Evolutionary conservation across 2,797 vertebrate genomes (phyloP).

Genomic region (Falco rusticolus): DNA sequence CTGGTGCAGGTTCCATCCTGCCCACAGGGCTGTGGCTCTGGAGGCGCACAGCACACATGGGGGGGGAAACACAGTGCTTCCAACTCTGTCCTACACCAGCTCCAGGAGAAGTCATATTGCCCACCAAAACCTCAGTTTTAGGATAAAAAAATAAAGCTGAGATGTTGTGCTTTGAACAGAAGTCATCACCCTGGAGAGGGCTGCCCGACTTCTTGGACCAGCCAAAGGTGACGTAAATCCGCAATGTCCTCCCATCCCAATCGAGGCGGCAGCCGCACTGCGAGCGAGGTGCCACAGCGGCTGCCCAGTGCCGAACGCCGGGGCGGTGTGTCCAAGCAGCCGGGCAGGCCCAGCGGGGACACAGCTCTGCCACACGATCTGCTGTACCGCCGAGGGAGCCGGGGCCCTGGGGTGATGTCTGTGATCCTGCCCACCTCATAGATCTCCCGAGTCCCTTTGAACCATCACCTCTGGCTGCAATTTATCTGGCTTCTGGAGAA

Average conservation of each 20-base stretch:
- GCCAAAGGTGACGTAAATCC: not conserved
- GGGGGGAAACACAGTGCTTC: not conserved
- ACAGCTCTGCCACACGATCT: not conserved
- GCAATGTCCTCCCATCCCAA: too few species aligned
- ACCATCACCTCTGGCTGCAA: not conserved
- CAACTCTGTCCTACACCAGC: not conserved
- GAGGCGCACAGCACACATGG: fast-evolving
- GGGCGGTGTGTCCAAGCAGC: fast-evolving
- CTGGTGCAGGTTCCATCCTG: not conserved
- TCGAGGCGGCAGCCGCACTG: too few species aligned
- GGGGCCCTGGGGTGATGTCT: not conserved
- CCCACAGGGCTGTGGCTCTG: fast-evolving
- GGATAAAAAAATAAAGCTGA: not conserved
- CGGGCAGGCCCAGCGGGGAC: not conserved
- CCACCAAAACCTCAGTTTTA: not conserved
- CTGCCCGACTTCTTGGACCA: not conserved
- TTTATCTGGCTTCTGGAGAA: not conserved
- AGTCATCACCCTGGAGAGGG: not conserved
- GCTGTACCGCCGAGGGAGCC: not conserved
- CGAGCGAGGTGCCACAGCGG: fast-evolving
- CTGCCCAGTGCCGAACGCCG: fast-evolving
- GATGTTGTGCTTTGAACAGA: not conserved
- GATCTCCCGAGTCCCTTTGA: not conserved
- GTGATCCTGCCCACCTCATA: not conserved
- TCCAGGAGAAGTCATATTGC: not conserved